Conservation (phyloP, 2,888 invertebrate species). For the Allolobophora icterica region DNA sequence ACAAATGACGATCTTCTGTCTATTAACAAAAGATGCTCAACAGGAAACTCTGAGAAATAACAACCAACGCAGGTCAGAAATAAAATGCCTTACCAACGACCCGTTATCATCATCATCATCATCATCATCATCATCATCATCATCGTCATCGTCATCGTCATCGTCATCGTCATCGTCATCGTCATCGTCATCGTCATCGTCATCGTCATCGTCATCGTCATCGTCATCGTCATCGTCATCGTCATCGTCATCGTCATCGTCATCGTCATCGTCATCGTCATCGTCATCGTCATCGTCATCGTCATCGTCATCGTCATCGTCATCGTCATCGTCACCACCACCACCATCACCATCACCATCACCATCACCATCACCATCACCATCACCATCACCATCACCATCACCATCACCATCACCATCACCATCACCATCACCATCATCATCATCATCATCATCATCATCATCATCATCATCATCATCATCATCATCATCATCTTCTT, state of each 20-base stretch:
- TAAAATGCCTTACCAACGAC: background rate
- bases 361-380: background rate
- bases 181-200: background rate
- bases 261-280: conserved; percentile 18
- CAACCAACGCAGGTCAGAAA: background rate
- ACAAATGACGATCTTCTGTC: background rate
- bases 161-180: conserved; percentile 11
- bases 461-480: conserved; percentile 10
- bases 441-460: background rate
- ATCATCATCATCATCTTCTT: background rate
- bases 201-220: no score
- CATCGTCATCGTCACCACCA: no score
- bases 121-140: no score
- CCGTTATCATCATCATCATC: no score
- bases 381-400: no score
- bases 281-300: background rate
- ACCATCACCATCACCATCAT: no score
- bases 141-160: background rate
- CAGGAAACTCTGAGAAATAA: background rate
- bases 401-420: no score
- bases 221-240: no score
- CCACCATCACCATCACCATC: no score
- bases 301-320: no score
- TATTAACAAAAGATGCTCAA: background rate
- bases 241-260: background rate